Evolutionary conservation across 2,797 vertebrate genomes (phyloP).

Genomic region (Centropyge bicolor): DNA sequence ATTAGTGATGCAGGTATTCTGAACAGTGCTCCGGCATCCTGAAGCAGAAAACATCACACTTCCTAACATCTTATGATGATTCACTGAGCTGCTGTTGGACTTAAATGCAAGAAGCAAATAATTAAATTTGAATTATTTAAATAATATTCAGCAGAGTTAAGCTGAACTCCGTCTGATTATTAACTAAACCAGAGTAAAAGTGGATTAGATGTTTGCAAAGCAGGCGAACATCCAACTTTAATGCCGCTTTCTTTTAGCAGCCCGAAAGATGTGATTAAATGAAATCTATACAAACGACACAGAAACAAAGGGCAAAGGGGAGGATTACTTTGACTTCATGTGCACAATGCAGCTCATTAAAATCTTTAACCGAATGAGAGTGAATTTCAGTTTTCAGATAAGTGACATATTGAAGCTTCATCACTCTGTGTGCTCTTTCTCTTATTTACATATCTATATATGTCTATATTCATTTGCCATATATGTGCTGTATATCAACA

Average conservation of each 20-base stretch:
- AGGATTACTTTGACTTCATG: neutral
- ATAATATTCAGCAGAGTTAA: neutral
- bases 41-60: constrained; percentile 16
- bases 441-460: neutral
- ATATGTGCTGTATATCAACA: neutral
- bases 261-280: constrained; percentile 15
- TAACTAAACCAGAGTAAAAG: neutral
- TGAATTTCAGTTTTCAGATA: constrained; percentile 5
- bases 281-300: constrained; percentile 3
- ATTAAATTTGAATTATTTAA: neutral
- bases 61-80: neutral
- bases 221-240: neutral
- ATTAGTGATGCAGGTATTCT: constrained; percentile 35
- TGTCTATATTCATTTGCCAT: neutral
- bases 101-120: neutral
- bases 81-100: neutral
- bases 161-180: neutral
- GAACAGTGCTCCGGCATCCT: neutral
- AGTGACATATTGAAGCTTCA: neutral
- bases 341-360: constrained; percentile 28
- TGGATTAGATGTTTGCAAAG: neutral
- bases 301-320: constrained; percentile 5
- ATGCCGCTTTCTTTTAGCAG: neutral
- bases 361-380: constrained; percentile 20
- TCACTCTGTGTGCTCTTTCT: neutral